These are phyloP conservation scores for Hydractinia symbiolongicarpus DNA, from an alignment of 30 jellyfish, hydroid and myxozoan genomes.

Conservation along the genomic window DNA sequence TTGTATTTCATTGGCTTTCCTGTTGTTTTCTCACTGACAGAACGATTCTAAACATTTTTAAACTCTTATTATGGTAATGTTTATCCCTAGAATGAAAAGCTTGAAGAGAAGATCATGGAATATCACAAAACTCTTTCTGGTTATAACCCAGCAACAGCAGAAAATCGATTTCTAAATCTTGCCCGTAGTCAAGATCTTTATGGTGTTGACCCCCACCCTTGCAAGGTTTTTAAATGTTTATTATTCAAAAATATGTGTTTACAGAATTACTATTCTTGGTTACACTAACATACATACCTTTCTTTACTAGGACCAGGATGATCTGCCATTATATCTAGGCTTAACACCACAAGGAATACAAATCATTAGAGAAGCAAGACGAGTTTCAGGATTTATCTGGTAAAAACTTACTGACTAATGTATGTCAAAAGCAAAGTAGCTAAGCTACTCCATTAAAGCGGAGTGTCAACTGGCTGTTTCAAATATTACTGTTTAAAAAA, in stretches of 20 bases:
- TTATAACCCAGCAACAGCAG: conserved; percentile 65
- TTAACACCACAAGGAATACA: conserved; percentile 97
- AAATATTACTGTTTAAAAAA: too few relatives aligned
- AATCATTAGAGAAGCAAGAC: conserved; percentile 86
- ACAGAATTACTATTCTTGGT: neutral
- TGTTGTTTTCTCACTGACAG: too few relatives aligned
- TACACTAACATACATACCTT: neutral
- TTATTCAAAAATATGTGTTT: too few relatives aligned
- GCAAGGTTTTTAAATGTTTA: conserved; percentile 50
- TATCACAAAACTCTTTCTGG: conserved; percentile 66
- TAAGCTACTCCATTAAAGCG: too few relatives aligned
- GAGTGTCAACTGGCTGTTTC: too few relatives aligned
- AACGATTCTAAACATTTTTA: too few relatives aligned
- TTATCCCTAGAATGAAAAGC: conserved; percentile 74
- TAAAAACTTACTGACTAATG: conserved; percentile 15
- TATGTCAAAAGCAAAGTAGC: too few relatives aligned
- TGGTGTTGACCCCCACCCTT: conserved; percentile 98
- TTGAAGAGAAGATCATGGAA: conserved; percentile 84
- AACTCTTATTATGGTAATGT: too few relatives aligned
- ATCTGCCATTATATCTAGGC: conserved; percentile 87
- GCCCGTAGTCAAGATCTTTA: conserved; percentile 76
- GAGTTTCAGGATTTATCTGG: conserved; percentile 97
- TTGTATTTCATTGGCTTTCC: too few relatives aligned
- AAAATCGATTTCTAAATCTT: conserved; percentile 49
- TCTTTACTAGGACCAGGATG: conserved; percentile 76